Evolutionary conservation across 2,113 vertebrate genomes (phyloP).

Genomic region (Campylomormyrus tamandua): DNA sequence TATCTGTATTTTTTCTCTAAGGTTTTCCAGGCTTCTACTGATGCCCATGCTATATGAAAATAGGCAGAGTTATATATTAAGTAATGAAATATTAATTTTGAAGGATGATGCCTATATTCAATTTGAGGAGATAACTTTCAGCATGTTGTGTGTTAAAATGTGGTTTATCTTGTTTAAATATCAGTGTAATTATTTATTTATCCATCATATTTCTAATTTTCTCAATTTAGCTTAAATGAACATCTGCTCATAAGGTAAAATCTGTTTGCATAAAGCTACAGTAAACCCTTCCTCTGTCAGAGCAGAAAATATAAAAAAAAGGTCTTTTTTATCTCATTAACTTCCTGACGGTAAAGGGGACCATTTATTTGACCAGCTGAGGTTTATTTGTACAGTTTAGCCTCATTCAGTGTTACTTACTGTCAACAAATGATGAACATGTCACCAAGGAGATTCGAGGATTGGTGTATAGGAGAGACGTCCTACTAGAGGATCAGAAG

Average conservation of each 20-base stretch:
- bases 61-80: conserved; percentile 51
- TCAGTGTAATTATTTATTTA: conserved; percentile 48
- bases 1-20: background rate
- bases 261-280: conserved; percentile 30
- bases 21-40: background rate
- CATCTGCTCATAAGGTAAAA: conserved; percentile 52
- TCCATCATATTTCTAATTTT: conserved; percentile 45
- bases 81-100: conserved; percentile 40
- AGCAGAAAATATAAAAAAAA: conserved; percentile 36
- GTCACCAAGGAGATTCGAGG: conserved; percentile 30
- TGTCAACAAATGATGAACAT: conserved; percentile 33
- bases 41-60: conserved; percentile 30
- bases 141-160: conserved; percentile 29
- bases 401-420: conserved; percentile 28
- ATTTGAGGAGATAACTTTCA: conserved; percentile 2
- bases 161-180: conserved; percentile 52
- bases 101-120: conserved; percentile 22
- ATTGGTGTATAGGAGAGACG: background rate
- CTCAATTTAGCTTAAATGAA: conserved; percentile 52
- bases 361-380: conserved; percentile 37
- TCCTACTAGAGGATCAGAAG: conserved; percentile 36
- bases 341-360: conserved; percentile 34
- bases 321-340: conserved; percentile 41
- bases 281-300: conserved; percentile 20
- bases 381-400: conserved; percentile 39